A percentile compares a stretch with the other conserved stretches of the same genome.
Conservation (phyloP, 2,797 vertebrate species). For the Prionace glauca region DNA sequence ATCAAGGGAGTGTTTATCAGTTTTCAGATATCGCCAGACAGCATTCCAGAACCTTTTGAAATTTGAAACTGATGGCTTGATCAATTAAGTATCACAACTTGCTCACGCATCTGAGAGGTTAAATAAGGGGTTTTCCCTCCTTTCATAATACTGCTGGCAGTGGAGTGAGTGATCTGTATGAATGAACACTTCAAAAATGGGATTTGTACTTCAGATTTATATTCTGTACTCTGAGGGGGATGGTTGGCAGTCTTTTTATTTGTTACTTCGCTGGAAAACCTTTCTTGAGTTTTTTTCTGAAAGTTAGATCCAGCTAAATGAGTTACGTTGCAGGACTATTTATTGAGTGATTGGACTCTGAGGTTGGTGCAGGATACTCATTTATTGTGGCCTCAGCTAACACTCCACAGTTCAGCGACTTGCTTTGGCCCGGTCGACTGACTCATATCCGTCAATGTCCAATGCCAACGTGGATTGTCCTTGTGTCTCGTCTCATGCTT, state of each 20-base stretch:
- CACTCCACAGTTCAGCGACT: neutral
- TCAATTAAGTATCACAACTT: neutral
- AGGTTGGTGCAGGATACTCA: neutral
- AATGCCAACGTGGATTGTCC: neutral
- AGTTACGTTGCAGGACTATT: neutral
- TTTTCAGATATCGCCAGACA: neutral
- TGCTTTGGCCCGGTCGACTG: neutral
- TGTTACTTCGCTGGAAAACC: neutral
- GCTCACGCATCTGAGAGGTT: neutral
- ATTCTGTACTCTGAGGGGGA: neutral
- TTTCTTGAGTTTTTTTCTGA: neutral
- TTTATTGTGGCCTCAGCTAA: neutral
- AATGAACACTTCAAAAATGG: neutral
- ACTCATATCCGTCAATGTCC: neutral
- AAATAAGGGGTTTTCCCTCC: neutral
- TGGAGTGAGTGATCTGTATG: neutral
- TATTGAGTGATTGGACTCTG: neutral
- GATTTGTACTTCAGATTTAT: neutral
- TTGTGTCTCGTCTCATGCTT: neutral
- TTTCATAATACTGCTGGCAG: neutral
- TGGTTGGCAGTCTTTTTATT: neutral
- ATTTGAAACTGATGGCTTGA: slow-evolving; percentile 6
- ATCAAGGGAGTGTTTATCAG: neutral
- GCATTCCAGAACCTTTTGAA: neutral
- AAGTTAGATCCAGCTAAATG: neutral